Percentiles rank a stretch among this genome's conserved stretches.
Evolutionary conservation across 2,888 invertebrate genomes (phyloP).

Genomic region (Abscondita cerata): DNA sequence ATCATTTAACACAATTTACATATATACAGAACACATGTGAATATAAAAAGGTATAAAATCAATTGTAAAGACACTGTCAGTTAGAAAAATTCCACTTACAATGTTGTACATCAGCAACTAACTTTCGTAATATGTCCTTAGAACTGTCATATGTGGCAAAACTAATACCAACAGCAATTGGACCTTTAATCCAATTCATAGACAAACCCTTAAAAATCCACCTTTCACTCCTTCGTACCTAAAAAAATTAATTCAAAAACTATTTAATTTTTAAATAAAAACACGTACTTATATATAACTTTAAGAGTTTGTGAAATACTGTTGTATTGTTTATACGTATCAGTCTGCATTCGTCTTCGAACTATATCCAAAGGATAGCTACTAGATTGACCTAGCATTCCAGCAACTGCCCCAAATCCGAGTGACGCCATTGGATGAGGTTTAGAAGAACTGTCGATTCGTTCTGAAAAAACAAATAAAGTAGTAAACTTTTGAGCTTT

Average conservation of each 20-base stretch:
- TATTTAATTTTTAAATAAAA: background rate
- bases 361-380: conserved; percentile 98
- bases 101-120: conserved; percentile 45
- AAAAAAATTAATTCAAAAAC: conserved; percentile 45
- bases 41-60: conserved; percentile 35
- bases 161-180: conserved; percentile 92
- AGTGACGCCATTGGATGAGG: conserved; percentile 69
- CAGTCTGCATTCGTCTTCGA: conserved; percentile 68
- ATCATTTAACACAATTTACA: conserved; percentile 24
- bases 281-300: conserved; percentile 75
- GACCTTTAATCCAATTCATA: conserved; percentile 98
- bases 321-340: conserved; percentile 63
- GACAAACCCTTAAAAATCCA: conserved; percentile 98
- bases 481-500: background rate
- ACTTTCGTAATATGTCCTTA: conserved; percentile 64
- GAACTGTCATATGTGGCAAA: conserved; percentile 93
- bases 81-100: conserved; percentile 32
- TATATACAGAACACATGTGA: conserved; percentile 25
- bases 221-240: conserved; percentile 87
- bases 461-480: conserved; percentile 44
- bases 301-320: conserved; percentile 72
- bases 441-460: conserved; percentile 42
- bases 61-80: conserved; percentile 13
- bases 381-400: conserved; percentile 91
- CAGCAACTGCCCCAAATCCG: conserved; percentile 88